A percentile compares a stretch with the other conserved stretches of the same genome.
These are phyloP conservation scores for Oncorhynchus kisutch DNA, from an alignment of 2,113 vertebrate species.

Conservation along the genomic window DNA sequence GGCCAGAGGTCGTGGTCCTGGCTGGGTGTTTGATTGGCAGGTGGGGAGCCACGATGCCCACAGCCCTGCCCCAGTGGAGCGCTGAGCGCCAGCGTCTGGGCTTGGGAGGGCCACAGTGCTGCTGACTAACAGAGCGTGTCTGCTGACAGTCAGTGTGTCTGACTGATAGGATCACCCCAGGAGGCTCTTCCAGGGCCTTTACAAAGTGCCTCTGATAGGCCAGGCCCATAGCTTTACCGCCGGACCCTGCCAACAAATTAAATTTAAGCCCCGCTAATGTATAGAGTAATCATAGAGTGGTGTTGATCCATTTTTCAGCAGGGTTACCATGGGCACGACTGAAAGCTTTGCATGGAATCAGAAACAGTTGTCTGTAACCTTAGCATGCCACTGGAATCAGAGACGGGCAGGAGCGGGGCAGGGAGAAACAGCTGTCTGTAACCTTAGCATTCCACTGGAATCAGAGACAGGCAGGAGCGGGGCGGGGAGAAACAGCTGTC, in stretches of 20 bases:
- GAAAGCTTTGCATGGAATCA: no score
- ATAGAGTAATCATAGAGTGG: constrained; percentile 53
- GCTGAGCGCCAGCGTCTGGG: constrained; percentile 50
- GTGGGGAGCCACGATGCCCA: constrained; percentile 52
- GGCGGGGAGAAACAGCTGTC: constrained; percentile 18
- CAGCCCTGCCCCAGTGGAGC: constrained; percentile 54
- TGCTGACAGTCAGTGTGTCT: constrained; percentile 59
- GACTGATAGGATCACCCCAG: constrained; percentile 57
- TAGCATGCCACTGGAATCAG: neutral
- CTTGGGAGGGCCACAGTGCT: constrained; percentile 53
- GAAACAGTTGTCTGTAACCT: constrained; percentile 41
- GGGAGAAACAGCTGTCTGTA: constrained; percentile 27
- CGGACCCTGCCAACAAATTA: constrained; percentile 53
- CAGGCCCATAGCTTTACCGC: constrained; percentile 50
- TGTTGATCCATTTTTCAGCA: constrained; percentile 55
- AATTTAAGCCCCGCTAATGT: constrained; percentile 63
- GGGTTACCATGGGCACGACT: constrained; percentile 51
- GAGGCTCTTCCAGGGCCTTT: constrained; percentile 61
- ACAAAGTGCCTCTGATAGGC: constrained; percentile 65
- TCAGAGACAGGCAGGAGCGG: constrained; percentile 14
- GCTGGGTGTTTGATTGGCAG: constrained; percentile 61
- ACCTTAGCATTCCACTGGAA: constrained; percentile 36
- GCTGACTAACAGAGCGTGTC: constrained; percentile 68
- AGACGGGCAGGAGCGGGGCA: constrained; percentile 11
- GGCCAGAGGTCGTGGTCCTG: constrained; percentile 57